These are phyloP conservation scores for Cydia pomonella DNA, from an alignment of 1,140 invertebrate species.

Conservation along the genomic window DNA sequence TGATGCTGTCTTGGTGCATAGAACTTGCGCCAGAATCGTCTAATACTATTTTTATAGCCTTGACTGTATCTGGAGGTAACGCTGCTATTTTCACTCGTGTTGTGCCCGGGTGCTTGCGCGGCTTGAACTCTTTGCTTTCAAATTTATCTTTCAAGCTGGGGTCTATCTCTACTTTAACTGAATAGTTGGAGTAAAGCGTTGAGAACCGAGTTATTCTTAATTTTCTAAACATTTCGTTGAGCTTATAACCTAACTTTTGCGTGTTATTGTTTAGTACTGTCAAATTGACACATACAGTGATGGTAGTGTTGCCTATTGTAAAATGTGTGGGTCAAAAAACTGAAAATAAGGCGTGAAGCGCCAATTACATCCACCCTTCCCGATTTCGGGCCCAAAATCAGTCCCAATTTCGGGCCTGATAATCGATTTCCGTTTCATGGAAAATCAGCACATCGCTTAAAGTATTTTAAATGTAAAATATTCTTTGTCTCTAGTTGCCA, in stretches of 20 bases:
- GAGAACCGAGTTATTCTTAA: constrained; percentile 52
- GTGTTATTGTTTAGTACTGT: constrained; percentile 22
- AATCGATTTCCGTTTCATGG: no score
- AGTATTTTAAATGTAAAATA: no score
- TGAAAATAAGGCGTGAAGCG: no score
- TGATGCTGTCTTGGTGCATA: constrained; percentile 77
- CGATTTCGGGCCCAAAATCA: no score
- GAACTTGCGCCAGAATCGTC: constrained; percentile 81
- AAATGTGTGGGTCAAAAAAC: no score
- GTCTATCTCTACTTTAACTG: constrained; percentile 79
- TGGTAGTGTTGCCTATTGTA: no score
- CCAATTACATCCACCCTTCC: no score
- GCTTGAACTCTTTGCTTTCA: constrained; percentile 82
- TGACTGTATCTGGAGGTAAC: constrained; percentile 82
- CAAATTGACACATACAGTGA: not conserved
- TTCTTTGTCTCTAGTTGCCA: no score
- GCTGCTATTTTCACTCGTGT: constrained; percentile 72
- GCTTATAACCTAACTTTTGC: constrained; percentile 43
- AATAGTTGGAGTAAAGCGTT: constrained; percentile 51
- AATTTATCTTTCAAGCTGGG: constrained; percentile 78
- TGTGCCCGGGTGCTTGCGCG: constrained; percentile 86
- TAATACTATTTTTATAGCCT: constrained; percentile 79
- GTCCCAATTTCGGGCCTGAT: no score
- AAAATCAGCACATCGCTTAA: no score
- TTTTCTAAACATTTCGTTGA: constrained; percentile 66